Evolutionary conservation across 2,888 invertebrate genomes (phyloP).

Genomic region (Platycnemis pennipes): DNA sequence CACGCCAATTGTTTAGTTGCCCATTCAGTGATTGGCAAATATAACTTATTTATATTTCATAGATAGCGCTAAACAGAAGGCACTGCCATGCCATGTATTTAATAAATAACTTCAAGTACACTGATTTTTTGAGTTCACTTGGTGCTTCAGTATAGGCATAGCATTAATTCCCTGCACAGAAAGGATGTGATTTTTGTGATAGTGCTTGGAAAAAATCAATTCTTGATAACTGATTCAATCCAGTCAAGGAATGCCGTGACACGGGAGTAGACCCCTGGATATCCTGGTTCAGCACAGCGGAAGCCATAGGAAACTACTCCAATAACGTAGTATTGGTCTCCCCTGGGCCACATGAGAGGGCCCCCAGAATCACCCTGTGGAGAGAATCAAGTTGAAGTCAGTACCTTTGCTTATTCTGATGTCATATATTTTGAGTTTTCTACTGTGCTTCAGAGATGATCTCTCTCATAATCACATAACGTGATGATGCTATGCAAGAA

Average conservation of each 20-base stretch:
- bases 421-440: too few relatives aligned
- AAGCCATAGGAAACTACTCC: constrained; percentile 86
- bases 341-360: constrained; percentile 85
- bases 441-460: too few relatives aligned
- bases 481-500: too few relatives aligned
- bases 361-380: constrained; percentile 88
- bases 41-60: background rate
- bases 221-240: constrained; percentile 78
- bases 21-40: background rate
- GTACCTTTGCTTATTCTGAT: background rate
- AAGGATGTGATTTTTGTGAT: background rate
- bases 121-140: background rate
- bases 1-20: background rate
- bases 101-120: too few relatives aligned
- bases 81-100: too few relatives aligned
- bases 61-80: background rate
- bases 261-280: constrained; percentile 87
- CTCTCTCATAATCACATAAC: too few relatives aligned
- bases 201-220: background rate
- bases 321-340: constrained; percentile 81
- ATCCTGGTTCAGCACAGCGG: constrained; percentile 82
- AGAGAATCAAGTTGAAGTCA: constrained; percentile 7
- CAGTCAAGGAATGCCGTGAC: constrained; percentile 86
- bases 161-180: constrained; percentile 40
- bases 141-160: background rate